Conservation (phyloP, 2,113 vertebrate genomes). For the Mirounga angustirostris region DNA sequence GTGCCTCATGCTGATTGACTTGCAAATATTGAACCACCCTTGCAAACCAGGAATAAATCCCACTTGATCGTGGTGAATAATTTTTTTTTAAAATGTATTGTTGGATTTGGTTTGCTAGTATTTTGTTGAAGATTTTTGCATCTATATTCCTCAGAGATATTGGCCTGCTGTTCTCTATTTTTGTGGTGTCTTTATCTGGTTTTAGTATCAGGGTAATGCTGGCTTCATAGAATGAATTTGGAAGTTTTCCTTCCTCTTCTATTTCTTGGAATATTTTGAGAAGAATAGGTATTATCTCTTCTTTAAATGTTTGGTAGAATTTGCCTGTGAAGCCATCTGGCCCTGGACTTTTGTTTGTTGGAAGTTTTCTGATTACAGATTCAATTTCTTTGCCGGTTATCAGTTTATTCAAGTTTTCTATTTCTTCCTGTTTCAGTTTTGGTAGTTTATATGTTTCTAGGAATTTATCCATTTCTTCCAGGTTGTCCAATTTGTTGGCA, state of each 20-base stretch:
- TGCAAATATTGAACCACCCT: neutral
- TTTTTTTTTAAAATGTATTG: neutral
- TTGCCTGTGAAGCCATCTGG: neutral
- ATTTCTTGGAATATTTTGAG: neutral
- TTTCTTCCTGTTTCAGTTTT: neutral
- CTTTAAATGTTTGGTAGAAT: neutral
- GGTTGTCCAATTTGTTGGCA: neutral
- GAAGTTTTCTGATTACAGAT: neutral
- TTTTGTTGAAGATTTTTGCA: neutral
- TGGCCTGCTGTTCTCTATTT: neutral
- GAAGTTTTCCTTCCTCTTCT: neutral
- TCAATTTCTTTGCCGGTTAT: neutral
- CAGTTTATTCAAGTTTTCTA: neutral
- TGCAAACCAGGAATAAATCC: neutral
- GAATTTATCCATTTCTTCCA: neutral
- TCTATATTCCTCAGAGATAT: neutral
- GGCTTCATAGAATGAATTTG: neutral
- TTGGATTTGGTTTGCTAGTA: neutral
- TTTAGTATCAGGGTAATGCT: neutral
- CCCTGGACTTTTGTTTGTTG: neutral
- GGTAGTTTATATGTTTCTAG: neutral
- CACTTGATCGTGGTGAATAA: neutral
- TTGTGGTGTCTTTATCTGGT: neutral
- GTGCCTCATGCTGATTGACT: neutral
- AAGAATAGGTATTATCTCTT: neutral